Percentiles rank a stretch among this genome's conserved stretches.
Evolutionary conservation across 1,140 invertebrate species (phyloP).

Genomic region (Bombus superbus): DNA sequence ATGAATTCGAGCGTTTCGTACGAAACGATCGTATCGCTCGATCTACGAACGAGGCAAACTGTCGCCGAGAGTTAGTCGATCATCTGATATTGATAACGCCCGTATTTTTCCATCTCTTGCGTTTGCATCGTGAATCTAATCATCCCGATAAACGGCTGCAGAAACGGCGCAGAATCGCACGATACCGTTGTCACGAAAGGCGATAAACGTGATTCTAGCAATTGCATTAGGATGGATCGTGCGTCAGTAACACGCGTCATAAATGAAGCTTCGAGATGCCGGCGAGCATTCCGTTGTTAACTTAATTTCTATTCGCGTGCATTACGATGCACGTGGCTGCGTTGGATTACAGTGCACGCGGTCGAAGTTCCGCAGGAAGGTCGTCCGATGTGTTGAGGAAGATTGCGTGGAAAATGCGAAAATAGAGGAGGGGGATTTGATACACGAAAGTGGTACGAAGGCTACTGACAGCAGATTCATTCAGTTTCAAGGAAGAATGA

Average conservation of each 20-base stretch:
- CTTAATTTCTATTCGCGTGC: background rate
- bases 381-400: background rate
- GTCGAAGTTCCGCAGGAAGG: background rate
- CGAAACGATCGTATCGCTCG: background rate
- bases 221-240: background rate
- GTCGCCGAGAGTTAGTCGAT: background rate
- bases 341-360: too few relatives aligned
- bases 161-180: background rate
- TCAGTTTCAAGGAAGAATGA: background rate
- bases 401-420: background rate
- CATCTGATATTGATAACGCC: background rate
- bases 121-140: background rate
- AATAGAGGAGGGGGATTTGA: background rate
- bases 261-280: constrained; percentile 7
- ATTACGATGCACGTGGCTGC: background rate
- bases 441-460: background rate
- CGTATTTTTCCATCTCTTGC: constrained; percentile 7
- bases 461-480: background rate
- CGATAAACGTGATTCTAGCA: constrained; percentile 5
- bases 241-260: constrained; percentile 6
- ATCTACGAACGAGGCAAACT: background rate
- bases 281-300: constrained; percentile 2
- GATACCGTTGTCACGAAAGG: background rate
- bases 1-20: background rate
- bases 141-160: background rate